Evolutionary conservation across 2,888 invertebrate species (phyloP).

Genomic region (Isoperla grammatica): DNA sequence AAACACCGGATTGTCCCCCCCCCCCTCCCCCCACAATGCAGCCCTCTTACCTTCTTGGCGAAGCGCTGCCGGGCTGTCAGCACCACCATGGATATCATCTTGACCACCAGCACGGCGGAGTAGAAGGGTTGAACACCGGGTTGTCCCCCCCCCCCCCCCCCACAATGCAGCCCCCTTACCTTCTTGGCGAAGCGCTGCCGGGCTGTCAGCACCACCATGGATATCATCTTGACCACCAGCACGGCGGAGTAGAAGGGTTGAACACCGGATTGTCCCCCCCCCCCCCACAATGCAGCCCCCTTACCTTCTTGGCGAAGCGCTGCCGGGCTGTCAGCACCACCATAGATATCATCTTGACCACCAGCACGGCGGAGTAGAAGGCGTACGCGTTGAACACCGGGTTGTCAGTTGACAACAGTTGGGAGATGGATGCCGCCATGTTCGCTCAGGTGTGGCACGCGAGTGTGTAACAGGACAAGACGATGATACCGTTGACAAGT

Average conservation of each 20-base stretch:
- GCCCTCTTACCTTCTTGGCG: slow-evolving; percentile 42
- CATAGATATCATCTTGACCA: slow-evolving; percentile 46
- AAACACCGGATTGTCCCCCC: too few relatives aligned
- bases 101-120: slow-evolving; percentile 43
- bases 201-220: slow-evolving; percentile 44
- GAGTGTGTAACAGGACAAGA: too few relatives aligned
- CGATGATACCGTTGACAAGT: too few relatives aligned
- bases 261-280: slow-evolving; percentile 41
- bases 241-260: slow-evolving; percentile 44
- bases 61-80: slow-evolving; percentile 44
- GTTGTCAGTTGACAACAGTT: slow-evolving; percentile 33
- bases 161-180: slow-evolving; percentile 38
- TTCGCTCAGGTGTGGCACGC: too few relatives aligned
- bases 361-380: slow-evolving; percentile 44
- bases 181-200: slow-evolving; percentile 42
- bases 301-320: slow-evolving; percentile 44
- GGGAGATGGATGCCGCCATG: too few relatives aligned
- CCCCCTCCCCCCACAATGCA: neutral
- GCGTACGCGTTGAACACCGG: slow-evolving; percentile 44
- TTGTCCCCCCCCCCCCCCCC: too few relatives aligned
- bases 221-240: slow-evolving; percentile 45
- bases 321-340: slow-evolving; percentile 42
- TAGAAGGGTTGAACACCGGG: slow-evolving; percentile 46
- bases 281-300: neutral
- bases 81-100: slow-evolving; percentile 44